Conservation (phyloP, 2,113 vertebrate species). For the Pygoscelis adeliae region DNA sequence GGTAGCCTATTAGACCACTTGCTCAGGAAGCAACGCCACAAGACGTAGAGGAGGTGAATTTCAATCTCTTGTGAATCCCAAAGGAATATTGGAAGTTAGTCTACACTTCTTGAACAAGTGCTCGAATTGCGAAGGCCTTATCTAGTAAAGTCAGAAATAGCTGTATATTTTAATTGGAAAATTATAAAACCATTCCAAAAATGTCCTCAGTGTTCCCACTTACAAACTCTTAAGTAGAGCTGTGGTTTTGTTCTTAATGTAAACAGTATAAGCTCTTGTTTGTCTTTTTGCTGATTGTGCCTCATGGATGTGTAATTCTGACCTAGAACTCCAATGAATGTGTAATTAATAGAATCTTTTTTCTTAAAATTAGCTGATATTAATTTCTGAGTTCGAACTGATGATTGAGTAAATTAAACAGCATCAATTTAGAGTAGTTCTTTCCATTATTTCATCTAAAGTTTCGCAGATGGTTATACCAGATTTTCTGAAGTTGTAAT, state of each 20-base stretch:
- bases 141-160: background rate
- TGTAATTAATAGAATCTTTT: background rate
- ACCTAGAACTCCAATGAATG: background rate
- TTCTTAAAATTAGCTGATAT: background rate
- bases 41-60: background rate
- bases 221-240: background rate
- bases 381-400: background rate
- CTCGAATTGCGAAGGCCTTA: background rate
- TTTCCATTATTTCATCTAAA: background rate
- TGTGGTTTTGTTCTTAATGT: background rate
- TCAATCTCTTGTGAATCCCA: background rate
- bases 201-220: background rate
- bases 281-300: background rate
- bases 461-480: background rate
- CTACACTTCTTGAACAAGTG: background rate
- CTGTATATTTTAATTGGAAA: background rate
- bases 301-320: background rate
- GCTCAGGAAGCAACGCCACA: background rate
- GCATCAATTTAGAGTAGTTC: background rate
- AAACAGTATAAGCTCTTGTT: background rate
- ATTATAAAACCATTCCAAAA: background rate
- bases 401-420: background rate
- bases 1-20: background rate
- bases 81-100: background rate
- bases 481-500: background rate